Percentiles rank a stretch among this genome's conserved stretches.
phyloP scores from a whole-genome alignment of 2,797 vertebrate genomes.

The Pseudochirops cupreus region DNA sequence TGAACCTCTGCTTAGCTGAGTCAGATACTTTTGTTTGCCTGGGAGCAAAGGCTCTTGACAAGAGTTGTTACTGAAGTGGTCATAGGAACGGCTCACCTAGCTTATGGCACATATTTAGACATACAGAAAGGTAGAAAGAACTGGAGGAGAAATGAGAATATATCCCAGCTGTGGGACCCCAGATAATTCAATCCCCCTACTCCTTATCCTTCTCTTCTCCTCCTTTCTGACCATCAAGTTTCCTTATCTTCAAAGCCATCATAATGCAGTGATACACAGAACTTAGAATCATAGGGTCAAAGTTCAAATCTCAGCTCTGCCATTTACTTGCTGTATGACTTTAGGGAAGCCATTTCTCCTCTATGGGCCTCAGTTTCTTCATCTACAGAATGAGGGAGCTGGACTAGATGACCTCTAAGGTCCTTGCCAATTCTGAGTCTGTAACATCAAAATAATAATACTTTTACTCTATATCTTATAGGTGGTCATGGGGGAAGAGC shows the following conservation, averaged over 20 bases:
- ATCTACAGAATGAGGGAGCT: background rate
- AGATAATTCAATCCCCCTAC: background rate
- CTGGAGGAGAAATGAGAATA: background rate
- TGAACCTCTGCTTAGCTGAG: background rate
- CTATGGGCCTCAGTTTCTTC: background rate
- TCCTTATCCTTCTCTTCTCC: background rate
- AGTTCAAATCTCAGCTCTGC: background rate
- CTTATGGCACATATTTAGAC: slow-evolving; percentile 4
- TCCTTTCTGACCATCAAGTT: background rate
- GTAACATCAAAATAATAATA: background rate
- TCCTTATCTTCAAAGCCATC: background rate
- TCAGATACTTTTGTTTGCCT: background rate
- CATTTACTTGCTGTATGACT: background rate
- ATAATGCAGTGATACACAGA: background rate
- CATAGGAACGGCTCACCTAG: background rate
- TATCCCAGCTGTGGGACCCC: background rate
- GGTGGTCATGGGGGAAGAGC: background rate
- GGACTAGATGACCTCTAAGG: background rate
- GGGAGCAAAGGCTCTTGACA: background rate
- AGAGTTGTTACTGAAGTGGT: slow-evolving; percentile 5
- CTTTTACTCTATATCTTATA: background rate
- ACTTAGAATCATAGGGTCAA: background rate
- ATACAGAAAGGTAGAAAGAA: background rate
- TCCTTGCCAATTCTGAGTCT: background rate
- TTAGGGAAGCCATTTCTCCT: background rate